phyloP scores from a whole-genome alignment of 2,113 vertebrate genomes.

The Leptocoma aspasia region DNA sequence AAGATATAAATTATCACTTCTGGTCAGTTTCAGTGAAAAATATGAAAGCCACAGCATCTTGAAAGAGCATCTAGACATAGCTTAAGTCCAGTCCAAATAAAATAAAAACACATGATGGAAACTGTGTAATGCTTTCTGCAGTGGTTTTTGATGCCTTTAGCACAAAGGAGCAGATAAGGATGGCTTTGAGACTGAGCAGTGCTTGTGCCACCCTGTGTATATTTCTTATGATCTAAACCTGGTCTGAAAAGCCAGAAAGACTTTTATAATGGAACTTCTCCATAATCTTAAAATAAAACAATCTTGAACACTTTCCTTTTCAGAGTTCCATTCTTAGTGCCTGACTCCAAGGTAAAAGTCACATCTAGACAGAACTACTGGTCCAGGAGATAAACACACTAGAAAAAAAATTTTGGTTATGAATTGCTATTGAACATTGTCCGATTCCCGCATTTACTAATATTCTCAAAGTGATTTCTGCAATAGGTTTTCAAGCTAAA shows the following conservation, averaged over 20 bases:
- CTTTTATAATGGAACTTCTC: background rate
- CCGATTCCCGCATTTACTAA: background rate
- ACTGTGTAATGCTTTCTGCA: background rate
- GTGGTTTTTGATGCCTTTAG: background rate
- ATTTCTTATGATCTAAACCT: background rate
- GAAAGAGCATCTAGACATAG: background rate
- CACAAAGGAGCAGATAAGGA: background rate
- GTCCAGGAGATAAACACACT: background rate
- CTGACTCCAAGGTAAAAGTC: background rate
- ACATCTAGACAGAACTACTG: background rate
- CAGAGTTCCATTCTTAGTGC: background rate
- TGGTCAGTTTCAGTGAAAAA: background rate
- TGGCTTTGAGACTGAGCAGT: background rate
- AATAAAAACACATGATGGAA: background rate
- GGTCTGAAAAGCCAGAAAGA: background rate
- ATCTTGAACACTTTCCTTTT: background rate
- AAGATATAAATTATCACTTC: background rate
- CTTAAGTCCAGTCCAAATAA: background rate
- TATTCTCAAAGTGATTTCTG: background rate
- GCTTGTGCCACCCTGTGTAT: background rate
- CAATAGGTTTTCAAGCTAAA: background rate
- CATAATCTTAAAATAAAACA: background rate
- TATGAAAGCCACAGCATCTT: background rate
- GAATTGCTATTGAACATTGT: background rate
- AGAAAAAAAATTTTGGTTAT: background rate